Base-by-base conservation (phyloP, 1,140 invertebrate species). In the Psilanteris sp. region DNA sequence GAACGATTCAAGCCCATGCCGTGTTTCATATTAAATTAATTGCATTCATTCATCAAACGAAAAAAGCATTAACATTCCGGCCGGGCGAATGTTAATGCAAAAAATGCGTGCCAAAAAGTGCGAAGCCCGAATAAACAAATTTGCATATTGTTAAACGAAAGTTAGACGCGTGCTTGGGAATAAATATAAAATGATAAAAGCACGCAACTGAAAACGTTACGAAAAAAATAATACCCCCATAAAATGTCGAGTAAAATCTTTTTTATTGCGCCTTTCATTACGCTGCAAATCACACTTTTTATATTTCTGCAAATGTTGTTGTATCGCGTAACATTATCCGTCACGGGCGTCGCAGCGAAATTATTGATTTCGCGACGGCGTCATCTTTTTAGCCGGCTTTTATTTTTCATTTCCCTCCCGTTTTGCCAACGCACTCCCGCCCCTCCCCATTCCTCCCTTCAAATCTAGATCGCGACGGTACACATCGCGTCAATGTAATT, bases 201-300 rank as follows among this genome's bases (percentile, higher is more conserved):
- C 15, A 24, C 41, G 44, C 36, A 15, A 29, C 31, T 29, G 43
- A 39, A 34, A 57, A 15, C 55, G 27, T 44, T 24, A 34, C 36
- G 36, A 66, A 66, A 54, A 54, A 54, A 44, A 36, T 36, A 11
- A n/a, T n/a, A n/a, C n/a, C 41, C 15, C 32, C 32, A 43, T 67
- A 57, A 67, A 57, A 9, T 8, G 26, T 10, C 8, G 26, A 16
- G 59, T 52, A 26, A 64, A 61, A 22, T 48, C 46, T 31, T 52
- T 71, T 54, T 54, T 54, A 46, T 46, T 52, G 9, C 31, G 2
- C 13, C 48, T 43, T 71, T 71, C 36, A 57, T 62, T 71, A 55
- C 57, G 26, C 4, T 39, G 57, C 55, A 62, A 71, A 71, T 71
- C 57, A 46, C 57, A 22, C 6, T 62, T 62, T 71, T 71, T 62